phyloP scores from a whole-genome alignment of 92 coral and sea anemone species.

The Phenganax stokvisi region DNA sequence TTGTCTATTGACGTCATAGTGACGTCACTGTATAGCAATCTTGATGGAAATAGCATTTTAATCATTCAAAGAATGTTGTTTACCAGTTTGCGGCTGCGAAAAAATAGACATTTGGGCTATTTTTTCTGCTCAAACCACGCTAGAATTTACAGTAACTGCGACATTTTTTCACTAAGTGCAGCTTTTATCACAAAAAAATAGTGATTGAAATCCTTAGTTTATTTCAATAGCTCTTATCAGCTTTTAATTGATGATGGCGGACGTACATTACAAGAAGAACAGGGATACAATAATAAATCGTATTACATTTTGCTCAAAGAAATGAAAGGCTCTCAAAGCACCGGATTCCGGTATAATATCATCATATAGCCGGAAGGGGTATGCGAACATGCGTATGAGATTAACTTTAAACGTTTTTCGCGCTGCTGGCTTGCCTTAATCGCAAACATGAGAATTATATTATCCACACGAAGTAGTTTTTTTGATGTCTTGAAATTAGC shows the following conservation, averaged over 20 bases:
- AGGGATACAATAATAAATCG: slow-evolving; percentile 19
- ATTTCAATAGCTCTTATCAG: background rate
- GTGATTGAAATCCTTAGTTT: background rate
- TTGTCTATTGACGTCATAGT: slow-evolving; percentile 18
- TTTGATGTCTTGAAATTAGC: no score
- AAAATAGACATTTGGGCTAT: background rate
- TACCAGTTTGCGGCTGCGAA: background rate
- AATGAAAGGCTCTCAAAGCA: background rate
- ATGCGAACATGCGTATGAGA: background rate
- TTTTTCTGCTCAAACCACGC: background rate
- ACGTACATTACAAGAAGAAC: background rate
- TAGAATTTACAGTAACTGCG: background rate
- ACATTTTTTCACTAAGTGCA: background rate
- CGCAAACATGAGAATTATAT: no score
- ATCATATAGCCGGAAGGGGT: background rate
- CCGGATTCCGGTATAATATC: background rate
- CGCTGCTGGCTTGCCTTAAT: no score
- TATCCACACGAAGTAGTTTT: no score
- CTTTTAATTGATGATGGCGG: background rate
- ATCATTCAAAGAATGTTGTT: slow-evolving; percentile 20
- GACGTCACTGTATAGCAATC: slow-evolving; percentile 23
- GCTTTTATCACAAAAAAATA: background rate
- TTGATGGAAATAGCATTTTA: slow-evolving; percentile 20
- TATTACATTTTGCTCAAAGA: slow-evolving; percentile 18
- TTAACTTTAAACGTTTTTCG: no score